phyloP scores from a whole-genome alignment of 2,888 invertebrate genomes.

The Pammene fasciana region DNA sequence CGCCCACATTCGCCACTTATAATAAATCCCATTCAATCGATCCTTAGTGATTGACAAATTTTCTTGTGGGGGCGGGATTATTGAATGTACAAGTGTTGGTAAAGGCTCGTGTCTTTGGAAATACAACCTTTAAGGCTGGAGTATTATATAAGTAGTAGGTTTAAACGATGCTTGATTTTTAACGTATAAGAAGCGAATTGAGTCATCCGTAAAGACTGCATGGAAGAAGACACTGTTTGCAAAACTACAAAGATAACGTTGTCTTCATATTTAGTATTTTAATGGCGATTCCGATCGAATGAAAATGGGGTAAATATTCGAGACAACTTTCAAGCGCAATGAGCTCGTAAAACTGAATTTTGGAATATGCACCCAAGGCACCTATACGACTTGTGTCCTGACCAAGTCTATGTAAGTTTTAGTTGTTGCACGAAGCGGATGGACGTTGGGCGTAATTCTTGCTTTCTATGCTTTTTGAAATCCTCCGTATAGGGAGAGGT shows the following conservation, averaged over 20 bases:
- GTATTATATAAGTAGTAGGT: neutral
- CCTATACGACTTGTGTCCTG: neutral
- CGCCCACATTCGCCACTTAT: slow-evolving; percentile 77
- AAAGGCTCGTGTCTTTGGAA: neutral
- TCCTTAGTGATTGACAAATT: slow-evolving; percentile 78
- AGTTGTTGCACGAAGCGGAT: neutral
- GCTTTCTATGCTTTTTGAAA: slow-evolving; percentile 29
- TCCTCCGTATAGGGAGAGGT: slow-evolving; percentile 45
- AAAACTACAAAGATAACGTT: neutral
- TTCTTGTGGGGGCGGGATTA: slow-evolving; percentile 70
- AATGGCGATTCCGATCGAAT: too few relatives aligned
- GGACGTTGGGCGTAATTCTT: slow-evolving; percentile 2
- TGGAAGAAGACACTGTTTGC: neutral
- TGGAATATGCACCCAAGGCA: neutral
- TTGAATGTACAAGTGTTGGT: slow-evolving; percentile 49
- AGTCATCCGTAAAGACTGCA: too few relatives aligned
- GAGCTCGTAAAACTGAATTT: neutral
- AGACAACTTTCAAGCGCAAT: neutral
- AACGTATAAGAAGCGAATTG: neutral
- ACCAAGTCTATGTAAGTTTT: too few relatives aligned
- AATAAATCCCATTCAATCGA: slow-evolving; percentile 78
- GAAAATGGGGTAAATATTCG: too few relatives aligned
- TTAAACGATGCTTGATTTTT: neutral
- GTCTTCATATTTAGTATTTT: too few relatives aligned
- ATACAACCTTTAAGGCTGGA: neutral